These are phyloP conservation scores for Megalopta genalis DNA, from an alignment of 1,140 invertebrate species.

Conservation along the genomic window DNA sequence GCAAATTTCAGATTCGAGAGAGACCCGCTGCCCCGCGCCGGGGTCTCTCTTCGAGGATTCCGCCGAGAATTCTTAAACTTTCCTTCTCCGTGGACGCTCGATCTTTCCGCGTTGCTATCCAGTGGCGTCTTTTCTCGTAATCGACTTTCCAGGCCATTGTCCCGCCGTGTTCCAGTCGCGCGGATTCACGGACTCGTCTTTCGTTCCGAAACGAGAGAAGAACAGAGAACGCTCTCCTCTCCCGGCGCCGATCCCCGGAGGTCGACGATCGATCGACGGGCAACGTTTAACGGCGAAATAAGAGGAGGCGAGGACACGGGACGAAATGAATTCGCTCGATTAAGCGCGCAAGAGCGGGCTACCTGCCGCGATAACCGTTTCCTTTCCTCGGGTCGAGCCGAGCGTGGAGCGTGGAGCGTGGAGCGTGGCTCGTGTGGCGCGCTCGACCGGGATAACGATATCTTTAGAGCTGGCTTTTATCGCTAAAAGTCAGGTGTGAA, in stretches of 20 bases:
- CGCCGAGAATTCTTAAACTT: conserved; percentile 18
- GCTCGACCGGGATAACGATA: conserved; percentile 61
- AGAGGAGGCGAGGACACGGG: conserved; percentile 15
- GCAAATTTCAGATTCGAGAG: conserved; percentile 9
- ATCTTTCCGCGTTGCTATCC: not conserved
- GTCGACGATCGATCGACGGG: not conserved
- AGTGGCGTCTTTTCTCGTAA: not conserved
- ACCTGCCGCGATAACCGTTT: conserved; percentile 66
- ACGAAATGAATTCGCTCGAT: conserved; percentile 62
- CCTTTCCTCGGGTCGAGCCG: conserved; percentile 16
- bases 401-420: not conserved
- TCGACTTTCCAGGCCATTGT: not conserved
- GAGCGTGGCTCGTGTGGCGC: conserved; percentile 20
- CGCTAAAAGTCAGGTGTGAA: conserved; percentile 72
- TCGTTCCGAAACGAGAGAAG: no score
- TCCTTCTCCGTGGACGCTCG: not conserved
- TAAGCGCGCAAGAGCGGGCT: conserved; percentile 47
- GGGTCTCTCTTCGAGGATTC: conserved; percentile 38
- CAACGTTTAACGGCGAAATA: conserved; percentile 4
- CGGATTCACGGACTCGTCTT: no score
- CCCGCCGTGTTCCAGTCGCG: not conserved
- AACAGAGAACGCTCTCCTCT: no score
- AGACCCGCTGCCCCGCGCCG: not conserved
- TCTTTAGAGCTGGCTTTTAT: conserved; percentile 70
- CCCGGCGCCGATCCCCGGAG: no score